phyloP scores from a whole-genome alignment of 2,888 invertebrate species.

The Drosophila rubida region DNA sequence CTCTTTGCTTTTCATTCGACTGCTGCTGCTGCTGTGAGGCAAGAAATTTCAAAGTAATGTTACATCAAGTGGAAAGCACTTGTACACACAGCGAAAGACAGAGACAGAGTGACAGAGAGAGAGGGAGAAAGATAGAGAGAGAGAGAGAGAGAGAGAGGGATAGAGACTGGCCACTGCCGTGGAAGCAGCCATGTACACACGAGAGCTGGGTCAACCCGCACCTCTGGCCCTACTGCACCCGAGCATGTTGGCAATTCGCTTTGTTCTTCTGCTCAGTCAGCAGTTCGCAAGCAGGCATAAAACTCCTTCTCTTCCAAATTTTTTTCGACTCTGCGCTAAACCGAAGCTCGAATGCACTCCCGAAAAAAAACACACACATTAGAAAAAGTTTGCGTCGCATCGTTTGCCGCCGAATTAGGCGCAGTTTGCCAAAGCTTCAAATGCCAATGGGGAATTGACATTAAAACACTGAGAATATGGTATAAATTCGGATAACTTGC shows the following conservation, averaged over 20 bases:
- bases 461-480: too few relatives aligned
- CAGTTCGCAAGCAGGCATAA: constrained; percentile 61
- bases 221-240: constrained; percentile 31
- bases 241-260: constrained; percentile 57
- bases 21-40: constrained; percentile 41
- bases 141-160: background rate
- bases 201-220: constrained; percentile 25
- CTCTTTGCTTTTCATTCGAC: constrained; percentile 78
- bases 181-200: constrained; percentile 40
- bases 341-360: constrained; percentile 47
- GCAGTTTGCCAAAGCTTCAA: background rate
- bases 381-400: background rate
- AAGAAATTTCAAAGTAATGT: constrained; percentile 79
- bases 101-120: constrained; percentile 20
- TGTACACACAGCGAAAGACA: constrained; percentile 57
- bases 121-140: constrained; percentile 5
- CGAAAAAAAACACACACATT: background rate
- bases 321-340: constrained; percentile 1
- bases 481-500: too few relatives aligned
- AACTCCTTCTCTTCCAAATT: constrained; percentile 16
- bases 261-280: constrained; percentile 78
- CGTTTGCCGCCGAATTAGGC: background rate
- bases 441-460: too few relatives aligned
- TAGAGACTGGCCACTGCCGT: constrained; percentile 7
- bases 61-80: constrained; percentile 81